These are phyloP conservation scores for Drosophila seguyi DNA, from an alignment of 1,140 invertebrate species.

Conservation along the genomic window DNA sequence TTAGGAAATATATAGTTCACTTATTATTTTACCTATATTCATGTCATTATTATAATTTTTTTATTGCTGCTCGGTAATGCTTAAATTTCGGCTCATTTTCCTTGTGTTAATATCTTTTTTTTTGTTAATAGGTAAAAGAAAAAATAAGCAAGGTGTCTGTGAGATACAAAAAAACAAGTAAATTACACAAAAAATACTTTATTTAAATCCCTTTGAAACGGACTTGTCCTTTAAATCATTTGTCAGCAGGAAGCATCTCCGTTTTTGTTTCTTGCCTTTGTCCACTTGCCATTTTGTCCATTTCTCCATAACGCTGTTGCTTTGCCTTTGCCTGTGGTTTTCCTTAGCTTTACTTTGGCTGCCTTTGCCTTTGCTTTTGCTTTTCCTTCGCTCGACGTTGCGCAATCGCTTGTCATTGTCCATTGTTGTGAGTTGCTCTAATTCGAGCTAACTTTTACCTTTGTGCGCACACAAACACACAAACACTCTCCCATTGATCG, in stretches of 20 bases:
- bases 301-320: constrained; percentile 17
- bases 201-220: neutral
- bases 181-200: neutral
- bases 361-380: constrained; percentile 22
- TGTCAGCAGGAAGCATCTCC: neutral
- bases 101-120: no score
- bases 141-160: no score
- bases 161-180: no score
- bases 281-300: neutral
- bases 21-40: neutral
- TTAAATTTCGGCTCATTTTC: neutral
- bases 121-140: no score
- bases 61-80: neutral
- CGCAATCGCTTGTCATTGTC: constrained; percentile 69
- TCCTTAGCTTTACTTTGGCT: constrained; percentile 1
- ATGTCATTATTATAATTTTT: neutral
- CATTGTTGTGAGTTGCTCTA: constrained; percentile 57
- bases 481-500: constrained; percentile 22
- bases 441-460: constrained; percentile 75
- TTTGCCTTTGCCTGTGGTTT: constrained; percentile 17
- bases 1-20: neutral
- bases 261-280: neutral
- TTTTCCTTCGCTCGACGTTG: constrained; percentile 48
- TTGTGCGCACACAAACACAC: constrained; percentile 20
- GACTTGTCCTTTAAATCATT: neutral